Evolutionary conservation across 2,113 vertebrate species (phyloP), one percentile per base, ranked within the genome.

Genomic region (Rhinopomastus cyanomelas): DNA sequence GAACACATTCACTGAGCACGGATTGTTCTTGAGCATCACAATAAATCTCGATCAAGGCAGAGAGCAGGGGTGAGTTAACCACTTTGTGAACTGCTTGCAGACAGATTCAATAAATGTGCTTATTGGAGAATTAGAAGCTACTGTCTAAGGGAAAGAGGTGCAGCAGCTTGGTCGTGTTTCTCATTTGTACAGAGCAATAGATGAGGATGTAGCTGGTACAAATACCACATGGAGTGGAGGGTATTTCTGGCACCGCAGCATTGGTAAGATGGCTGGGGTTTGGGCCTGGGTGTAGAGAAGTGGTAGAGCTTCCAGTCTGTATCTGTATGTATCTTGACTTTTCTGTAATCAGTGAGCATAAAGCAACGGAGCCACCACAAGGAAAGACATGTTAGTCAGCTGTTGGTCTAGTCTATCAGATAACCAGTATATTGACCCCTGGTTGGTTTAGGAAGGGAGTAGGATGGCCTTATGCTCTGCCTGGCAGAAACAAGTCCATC

Each of bases 41-140:
- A 85, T 85, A 57, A n/a, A 87, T 94, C 56, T 73, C 52, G 61
- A 46, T 87, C 68, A 90, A 93, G 39, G 37, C 51, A 36, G 81
- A 48, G 42, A 81, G 53, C 7, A 52, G 64, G 44, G 76, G 14
- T 66, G 81, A 81, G 46, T 85, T 81, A 69, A 42, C 23, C 18
- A 7, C 59, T 34, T 55, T n/a, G 18, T 48, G 21, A 86, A 82
- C 4, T 18, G 29, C 60, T 72, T n/a, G 60, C n/a, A 57, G 65
- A 8, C 56, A 89, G 30, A 49, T 48, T 56, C 65, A n/a, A 9
- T 74, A 34, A 64, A 67, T 13, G 68, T 90, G 61, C 20, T 65
- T 85, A 22, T 67, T 69, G 48, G 46, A 78, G 48, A 75, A 48
- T 73, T 51, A 55, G 27, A 51, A 39, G 15, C 57, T 67, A 3